These are phyloP conservation scores for Bovichtus diacanthus DNA, from an alignment of 2,797 vertebrate species.

Conservation along the genomic window DNA sequence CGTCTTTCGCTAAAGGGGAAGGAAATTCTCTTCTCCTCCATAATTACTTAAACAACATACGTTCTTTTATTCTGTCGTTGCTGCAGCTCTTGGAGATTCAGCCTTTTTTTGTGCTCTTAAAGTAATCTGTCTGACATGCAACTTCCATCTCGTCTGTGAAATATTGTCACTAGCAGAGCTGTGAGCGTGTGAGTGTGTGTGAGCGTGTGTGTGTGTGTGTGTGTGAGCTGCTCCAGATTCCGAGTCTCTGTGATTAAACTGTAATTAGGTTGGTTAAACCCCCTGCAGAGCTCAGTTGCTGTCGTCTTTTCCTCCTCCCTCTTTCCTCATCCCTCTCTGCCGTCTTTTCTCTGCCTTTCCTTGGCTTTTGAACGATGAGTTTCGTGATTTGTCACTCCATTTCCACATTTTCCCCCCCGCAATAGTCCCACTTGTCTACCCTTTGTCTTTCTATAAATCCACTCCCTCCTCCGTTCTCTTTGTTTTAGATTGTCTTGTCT, in stretches of 20 bases:
- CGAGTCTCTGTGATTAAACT: constrained; percentile 84
- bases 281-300: constrained; percentile 81
- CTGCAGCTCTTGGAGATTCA: constrained; percentile 49
- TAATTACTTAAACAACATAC: constrained; percentile 75
- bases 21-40: constrained; percentile 63
- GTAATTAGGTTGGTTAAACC: constrained; percentile 86
- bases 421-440: constrained; percentile 55
- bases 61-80: constrained; percentile 55
- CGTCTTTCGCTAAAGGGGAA: constrained; percentile 34
- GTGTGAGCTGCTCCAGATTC: constrained; percentile 81
- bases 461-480: not conserved
- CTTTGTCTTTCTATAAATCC: constrained; percentile 31
- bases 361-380: constrained; percentile 57
- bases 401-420: not conserved
- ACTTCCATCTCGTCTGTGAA: constrained; percentile 71
- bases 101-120: constrained; percentile 50
- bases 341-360: constrained; percentile 58
- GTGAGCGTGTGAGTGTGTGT: constrained; percentile 47
- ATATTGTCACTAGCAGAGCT: constrained; percentile 65
- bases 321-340: constrained; percentile 48
- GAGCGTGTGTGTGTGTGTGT: constrained; percentile 50
- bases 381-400: constrained; percentile 58
- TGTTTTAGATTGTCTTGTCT: constrained; percentile 44
- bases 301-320: constrained; percentile 67
- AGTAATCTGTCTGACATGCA: constrained; percentile 74